Conservation (phyloP, 92 coral and sea anemone genomes). For the Zoanthus solanderi region DNA sequence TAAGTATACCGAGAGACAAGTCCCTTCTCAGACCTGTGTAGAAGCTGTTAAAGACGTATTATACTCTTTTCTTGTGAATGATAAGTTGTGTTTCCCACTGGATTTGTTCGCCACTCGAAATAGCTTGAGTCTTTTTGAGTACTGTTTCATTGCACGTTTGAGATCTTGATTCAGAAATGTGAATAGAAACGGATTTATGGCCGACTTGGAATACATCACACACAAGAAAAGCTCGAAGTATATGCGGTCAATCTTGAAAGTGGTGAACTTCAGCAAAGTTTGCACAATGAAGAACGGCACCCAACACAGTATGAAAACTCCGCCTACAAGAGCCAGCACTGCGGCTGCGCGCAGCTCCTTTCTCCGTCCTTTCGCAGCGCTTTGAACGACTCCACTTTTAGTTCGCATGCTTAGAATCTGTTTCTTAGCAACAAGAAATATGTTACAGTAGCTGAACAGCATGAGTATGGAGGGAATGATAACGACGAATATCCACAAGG, state of each 20-base stretch:
- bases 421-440: slow-evolving; percentile 77
- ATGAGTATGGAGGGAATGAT: slow-evolving; percentile 83
- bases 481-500: slow-evolving; percentile 91
- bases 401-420: slow-evolving; percentile 82
- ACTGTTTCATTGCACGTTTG: slow-evolving; percentile 65
- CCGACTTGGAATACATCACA: slow-evolving; percentile 92
- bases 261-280: slow-evolving; percentile 84
- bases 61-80: not conserved
- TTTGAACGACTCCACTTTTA: slow-evolving; percentile 43
- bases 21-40: slow-evolving; percentile 9
- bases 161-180: slow-evolving; percentile 88
- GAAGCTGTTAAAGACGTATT: not conserved
- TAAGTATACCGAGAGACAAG: too few relatives aligned
- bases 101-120: not conserved
- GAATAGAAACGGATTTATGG: slow-evolving; percentile 85
- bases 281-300: slow-evolving; percentile 92
- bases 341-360: slow-evolving; percentile 92
- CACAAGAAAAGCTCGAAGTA: slow-evolving; percentile 83
- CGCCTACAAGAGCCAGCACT: slow-evolving; percentile 91
- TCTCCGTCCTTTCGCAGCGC: slow-evolving; percentile 68
- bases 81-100: not conserved
- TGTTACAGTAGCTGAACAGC: slow-evolving; percentile 84
- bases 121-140: not conserved
- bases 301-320: slow-evolving; percentile 91
- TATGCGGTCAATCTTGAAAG: slow-evolving; percentile 64